Percentiles rank a stretch among this genome's conserved stretches.
These are phyloP conservation scores for Trachops cirrhosus DNA, from an alignment of 2,797 vertebrate species.

Conservation along the genomic window DNA sequence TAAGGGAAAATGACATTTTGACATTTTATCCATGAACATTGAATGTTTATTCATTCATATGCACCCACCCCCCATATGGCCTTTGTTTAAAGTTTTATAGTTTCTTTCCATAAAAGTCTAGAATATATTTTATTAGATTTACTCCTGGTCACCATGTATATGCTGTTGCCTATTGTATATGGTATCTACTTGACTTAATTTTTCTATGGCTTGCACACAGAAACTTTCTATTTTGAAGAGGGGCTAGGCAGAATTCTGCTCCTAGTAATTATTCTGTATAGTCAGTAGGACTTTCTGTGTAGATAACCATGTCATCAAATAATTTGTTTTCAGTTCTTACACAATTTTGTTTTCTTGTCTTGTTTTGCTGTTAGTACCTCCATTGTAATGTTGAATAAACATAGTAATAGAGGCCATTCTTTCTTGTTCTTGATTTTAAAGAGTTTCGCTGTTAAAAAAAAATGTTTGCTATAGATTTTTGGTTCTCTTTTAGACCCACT, in stretches of 20 bases:
- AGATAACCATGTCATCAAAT: background rate
- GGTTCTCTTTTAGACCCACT: background rate
- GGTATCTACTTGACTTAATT: background rate
- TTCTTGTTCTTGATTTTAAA: conserved; percentile 28
- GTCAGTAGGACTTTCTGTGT: background rate
- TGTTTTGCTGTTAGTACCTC: background rate
- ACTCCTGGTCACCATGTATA: background rate
- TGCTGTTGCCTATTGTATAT: background rate
- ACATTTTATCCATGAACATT: background rate
- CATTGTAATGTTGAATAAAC: background rate
- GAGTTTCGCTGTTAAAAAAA: conserved; percentile 19
- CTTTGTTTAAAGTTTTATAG: background rate
- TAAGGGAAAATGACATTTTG: background rate
- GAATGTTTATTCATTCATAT: background rate
- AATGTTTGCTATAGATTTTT: background rate
- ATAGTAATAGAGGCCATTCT: background rate
- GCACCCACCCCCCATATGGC: background rate
- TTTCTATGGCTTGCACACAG: background rate
- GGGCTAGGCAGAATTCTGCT: background rate
- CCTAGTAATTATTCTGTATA: background rate
- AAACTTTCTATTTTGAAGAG: background rate
- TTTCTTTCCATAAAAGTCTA: background rate
- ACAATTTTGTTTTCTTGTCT: background rate
- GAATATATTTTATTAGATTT: conserved; percentile 22
- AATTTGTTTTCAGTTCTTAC: background rate